Conservation (phyloP, 2,888 invertebrate species). For the Pasiphila rectangulata region DNA sequence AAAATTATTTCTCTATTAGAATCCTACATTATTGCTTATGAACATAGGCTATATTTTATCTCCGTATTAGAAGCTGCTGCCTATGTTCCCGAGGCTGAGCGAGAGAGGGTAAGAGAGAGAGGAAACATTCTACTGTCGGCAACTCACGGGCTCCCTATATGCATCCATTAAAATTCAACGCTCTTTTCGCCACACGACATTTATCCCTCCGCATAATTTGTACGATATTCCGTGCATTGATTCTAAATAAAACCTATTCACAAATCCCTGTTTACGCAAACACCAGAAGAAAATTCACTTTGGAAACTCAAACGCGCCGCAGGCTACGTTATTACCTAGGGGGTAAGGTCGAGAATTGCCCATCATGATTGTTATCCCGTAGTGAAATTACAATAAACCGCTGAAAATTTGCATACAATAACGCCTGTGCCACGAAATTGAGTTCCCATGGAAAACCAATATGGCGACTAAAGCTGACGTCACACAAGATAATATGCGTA, state of each 20-base stretch:
- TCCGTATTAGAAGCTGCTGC: too few relatives aligned
- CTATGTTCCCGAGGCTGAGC: too few relatives aligned
- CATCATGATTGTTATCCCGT: constrained; percentile 21
- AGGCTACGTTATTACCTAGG: constrained; percentile 16
- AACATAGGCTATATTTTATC: too few relatives aligned
- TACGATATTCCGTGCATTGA: constrained; percentile 3
- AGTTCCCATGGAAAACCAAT: constrained; percentile 54
- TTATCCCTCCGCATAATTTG: too few relatives aligned
- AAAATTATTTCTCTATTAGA: too few relatives aligned
- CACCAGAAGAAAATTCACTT: constrained; percentile 33
- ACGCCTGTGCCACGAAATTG: constrained; percentile 47
- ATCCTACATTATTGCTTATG: too few relatives aligned
- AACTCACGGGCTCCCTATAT: too few relatives aligned
- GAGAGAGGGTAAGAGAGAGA: too few relatives aligned
- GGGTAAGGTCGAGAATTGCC: constrained; percentile 23
- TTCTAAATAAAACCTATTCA: constrained; percentile 16
- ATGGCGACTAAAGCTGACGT: constrained; percentile 42
- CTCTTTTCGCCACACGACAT: not conserved
- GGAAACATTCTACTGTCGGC: too few relatives aligned
- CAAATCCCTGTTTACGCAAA: constrained; percentile 27
- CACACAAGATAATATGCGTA: too few relatives aligned
- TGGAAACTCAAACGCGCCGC: constrained; percentile 16
- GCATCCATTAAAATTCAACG: too few relatives aligned
- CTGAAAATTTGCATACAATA: constrained; percentile 51
- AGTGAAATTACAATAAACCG: constrained; percentile 47